These are phyloP conservation scores for Xestia rhomboidea DNA, from an alignment of 2,888 invertebrate genomes.

Conservation along the genomic window DNA sequence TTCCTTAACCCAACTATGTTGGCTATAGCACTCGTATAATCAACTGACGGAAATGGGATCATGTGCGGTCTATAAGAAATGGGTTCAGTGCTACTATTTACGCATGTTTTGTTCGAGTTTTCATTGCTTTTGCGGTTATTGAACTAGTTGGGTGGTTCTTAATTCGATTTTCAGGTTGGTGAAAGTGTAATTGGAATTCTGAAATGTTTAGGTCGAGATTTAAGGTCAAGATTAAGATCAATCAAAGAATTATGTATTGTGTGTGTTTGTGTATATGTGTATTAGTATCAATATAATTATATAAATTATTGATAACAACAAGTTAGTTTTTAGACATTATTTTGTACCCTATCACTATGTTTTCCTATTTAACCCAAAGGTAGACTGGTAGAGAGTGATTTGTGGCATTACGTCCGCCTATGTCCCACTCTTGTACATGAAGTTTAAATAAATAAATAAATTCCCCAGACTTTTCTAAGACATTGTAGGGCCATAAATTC, in stretches of 20 bases:
- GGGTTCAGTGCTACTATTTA: slow-evolving; percentile 51
- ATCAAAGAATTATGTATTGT: too few species aligned
- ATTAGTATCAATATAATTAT: too few species aligned
- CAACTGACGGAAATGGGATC: slow-evolving; percentile 56
- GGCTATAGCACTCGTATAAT: slow-evolving; percentile 46
- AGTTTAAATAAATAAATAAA: too few species aligned
- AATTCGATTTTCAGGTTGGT: slow-evolving; percentile 36
- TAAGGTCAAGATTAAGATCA: not conserved
- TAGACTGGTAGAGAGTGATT: too few species aligned
- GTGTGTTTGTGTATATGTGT: too few species aligned
- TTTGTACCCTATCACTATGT: too few species aligned
- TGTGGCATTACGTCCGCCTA: too few species aligned
- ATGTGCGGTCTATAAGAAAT: slow-evolving; percentile 51
- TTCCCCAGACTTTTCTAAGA: not conserved
- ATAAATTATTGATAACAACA: too few species aligned
- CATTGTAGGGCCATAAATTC: not conserved
- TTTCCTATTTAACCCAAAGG: too few species aligned
- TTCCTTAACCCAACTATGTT: slow-evolving; percentile 54
- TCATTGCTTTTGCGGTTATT: slow-evolving; percentile 47
- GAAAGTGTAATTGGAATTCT: slow-evolving; percentile 26
- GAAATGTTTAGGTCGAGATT: not conserved
- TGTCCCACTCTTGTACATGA: too few species aligned
- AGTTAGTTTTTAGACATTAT: too few species aligned
- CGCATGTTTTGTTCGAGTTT: slow-evolving; percentile 38
- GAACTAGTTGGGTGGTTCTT: slow-evolving; percentile 35